phyloP scores from a whole-genome alignment of 2,888 invertebrate species.

The Thecophora atra region DNA sequence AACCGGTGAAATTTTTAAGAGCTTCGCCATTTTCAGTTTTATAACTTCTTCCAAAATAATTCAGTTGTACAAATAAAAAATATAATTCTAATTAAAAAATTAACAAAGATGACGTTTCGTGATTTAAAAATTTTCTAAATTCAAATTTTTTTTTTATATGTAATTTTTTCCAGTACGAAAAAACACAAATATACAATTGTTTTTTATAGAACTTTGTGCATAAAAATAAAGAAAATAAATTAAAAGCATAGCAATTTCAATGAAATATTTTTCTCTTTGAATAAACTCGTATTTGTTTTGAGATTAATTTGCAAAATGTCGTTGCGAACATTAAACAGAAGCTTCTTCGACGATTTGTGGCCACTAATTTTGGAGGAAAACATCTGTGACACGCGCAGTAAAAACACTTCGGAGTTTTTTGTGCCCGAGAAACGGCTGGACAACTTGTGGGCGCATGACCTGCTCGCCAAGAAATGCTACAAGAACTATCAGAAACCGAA shows the following conservation, averaged over 20 bases:
- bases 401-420: conserved; percentile 44
- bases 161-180: too few species aligned
- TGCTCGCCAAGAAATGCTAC: conserved; percentile 50
- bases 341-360: conserved; percentile 56
- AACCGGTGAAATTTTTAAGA: background rate
- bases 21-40: background rate
- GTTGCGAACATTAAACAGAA: conserved; percentile 17
- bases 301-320: conserved; percentile 20
- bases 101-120: too few species aligned
- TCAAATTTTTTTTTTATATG: too few species aligned
- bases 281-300: conserved; percentile 1
- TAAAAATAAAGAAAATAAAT: too few species aligned
- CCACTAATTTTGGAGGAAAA: conserved; percentile 55
- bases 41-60: background rate
- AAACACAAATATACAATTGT: too few species aligned
- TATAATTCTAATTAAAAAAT: too few species aligned
- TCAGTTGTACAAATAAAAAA: too few species aligned
- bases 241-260: too few species aligned
- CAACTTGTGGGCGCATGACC: conserved; percentile 50
- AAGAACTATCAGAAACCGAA: conserved; percentile 47
- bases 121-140: too few species aligned
- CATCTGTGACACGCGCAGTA: conserved; percentile 48
- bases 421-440: conserved; percentile 50
- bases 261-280: background rate
- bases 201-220: too few species aligned